Base-by-base conservation (phyloP, 2,797 vertebrate species). In the Cynodonichthys magdalenae region DNA sequence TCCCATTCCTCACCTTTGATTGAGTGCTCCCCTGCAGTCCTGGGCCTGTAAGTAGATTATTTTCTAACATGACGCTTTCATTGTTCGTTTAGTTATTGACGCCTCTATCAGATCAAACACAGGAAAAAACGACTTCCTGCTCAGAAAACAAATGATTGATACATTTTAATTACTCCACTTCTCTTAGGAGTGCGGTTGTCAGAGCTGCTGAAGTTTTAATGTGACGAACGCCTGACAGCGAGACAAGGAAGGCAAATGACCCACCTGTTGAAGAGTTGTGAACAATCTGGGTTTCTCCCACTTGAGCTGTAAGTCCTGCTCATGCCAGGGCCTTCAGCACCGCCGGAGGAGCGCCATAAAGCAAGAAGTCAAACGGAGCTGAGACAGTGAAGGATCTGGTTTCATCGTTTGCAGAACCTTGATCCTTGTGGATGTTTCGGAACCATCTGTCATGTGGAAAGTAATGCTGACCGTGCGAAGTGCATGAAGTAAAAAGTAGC, bases 11-110 rank as follows among this genome's bases (percentile, higher is more conserved):
- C 87, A 87, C 79, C 15, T 82, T 76, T 91, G 90, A 94, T 91
- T 58, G 90, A 92, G 87, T 87, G 84, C 77, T 87, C 87, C 89
- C 92, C 87, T 74, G 89, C 83, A 88, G 86, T 85, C 78, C 74
- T 29, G 79, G 73, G 87, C 79, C 85, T 78, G 79, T 85, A 85
- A 92, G 91, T 89, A 89, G 89, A 92, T 93, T 92, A 89, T 91
- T 89, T 87, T 84, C 83, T 77, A 87, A 84, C 79, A 66, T 69
- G 80, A 83, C 74, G 66, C 82, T 86, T 92, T 92, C 84, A 84
- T 89, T 87, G 85, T 83, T 88, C 74, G 74, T 86, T 83, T 77
- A 80, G 79, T 81, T 87, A 83, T 76, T 71, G 81, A 80, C 59
- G 66, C 69, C 69, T 69, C 15, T 70, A 69, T 72, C 68, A 66